Conservation (phyloP, 2,797 vertebrate genomes). For the Zalophus californianus region DNA sequence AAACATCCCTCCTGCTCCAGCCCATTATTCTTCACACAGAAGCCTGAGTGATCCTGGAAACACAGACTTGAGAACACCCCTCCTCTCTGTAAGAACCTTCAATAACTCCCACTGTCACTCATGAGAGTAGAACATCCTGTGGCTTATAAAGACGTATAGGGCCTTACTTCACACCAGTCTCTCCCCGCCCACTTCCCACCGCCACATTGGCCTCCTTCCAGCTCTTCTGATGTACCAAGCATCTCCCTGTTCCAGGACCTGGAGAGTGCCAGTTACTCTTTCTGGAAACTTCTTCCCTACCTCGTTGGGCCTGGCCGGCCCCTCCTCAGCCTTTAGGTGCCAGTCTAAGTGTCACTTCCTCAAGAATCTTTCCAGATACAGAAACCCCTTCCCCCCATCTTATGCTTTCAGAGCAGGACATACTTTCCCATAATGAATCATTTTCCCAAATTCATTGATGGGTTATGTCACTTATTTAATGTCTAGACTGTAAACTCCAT, state of each 20-base stretch:
- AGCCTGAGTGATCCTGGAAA: too few relatives aligned
- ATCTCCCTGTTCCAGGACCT: background rate
- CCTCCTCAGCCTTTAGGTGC: background rate
- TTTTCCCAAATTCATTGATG: background rate
- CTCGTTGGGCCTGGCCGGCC: background rate
- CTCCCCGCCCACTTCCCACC: too few relatives aligned
- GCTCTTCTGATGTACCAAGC: background rate
- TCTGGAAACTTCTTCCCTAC: background rate
- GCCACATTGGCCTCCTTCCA: background rate
- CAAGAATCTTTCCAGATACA: conserved; percentile 32
- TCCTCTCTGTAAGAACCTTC: background rate
- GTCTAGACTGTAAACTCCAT: background rate
- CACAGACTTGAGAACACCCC: accelerated
- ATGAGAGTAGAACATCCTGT: accelerated
- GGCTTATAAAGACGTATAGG: background rate
- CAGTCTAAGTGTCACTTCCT: background rate
- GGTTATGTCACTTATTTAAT: background rate
- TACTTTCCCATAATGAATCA: background rate
- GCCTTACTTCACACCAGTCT: background rate
- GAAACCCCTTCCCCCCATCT: background rate
- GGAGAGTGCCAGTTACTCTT: background rate
- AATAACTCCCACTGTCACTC: background rate
- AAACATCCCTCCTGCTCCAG: background rate
- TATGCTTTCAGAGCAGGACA: background rate
- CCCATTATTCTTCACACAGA: background rate